Base-by-base conservation (phyloP, 1,140 invertebrate species). In the Ceratosolen solmsi region DNA sequence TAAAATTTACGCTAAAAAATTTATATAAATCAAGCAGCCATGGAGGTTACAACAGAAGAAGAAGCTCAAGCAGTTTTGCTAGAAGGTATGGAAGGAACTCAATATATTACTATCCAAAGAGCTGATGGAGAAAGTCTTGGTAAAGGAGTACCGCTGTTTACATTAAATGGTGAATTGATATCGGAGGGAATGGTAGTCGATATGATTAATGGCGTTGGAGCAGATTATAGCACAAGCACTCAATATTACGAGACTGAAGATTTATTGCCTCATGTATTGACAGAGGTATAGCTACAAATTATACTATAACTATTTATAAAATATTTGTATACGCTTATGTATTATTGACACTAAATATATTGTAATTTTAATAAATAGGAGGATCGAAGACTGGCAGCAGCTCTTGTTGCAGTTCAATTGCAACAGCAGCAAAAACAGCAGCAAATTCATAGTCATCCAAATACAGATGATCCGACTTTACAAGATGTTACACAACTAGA, bases 321-420 rank as follows among this genome's bases (percentile, higher is more conserved):
- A 78, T 33, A 54, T 68, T 76, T n/a, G 8, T 74, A 49, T 56
- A 60, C 49, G 17, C 72, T 63, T 41, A 60, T 13, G 60, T 15
- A 72, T 20, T 74, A 17, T 63, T 41, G 74, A 82, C 13, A 22
- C 49, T 11, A 79, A n/a, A n/a, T n/a, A 17, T 63, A 11, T 22
- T 71, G 65, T 82, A 80, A 74, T 82, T 79, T 82, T 82, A 20
- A 77, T 77, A 51, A 80, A 71, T 51, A 93, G 89, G 93, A 93
- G 68, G 92, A 93, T 79, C 87, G 91, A 73, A 89, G 91, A 86
- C 84, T 93, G 49, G 92, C 92, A n/a, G 92, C 92, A 56, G 92
- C 92, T 15, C 83, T 93, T 33, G 92, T 93, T 11, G 92, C 92
- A 15, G 92, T 93, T 2, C 93, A 93, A 80, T 83, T 92, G 46